These are phyloP conservation scores for Drosophila macrospina DNA, from an alignment of 2,888 invertebrate genomes.

Conservation along the genomic window DNA sequence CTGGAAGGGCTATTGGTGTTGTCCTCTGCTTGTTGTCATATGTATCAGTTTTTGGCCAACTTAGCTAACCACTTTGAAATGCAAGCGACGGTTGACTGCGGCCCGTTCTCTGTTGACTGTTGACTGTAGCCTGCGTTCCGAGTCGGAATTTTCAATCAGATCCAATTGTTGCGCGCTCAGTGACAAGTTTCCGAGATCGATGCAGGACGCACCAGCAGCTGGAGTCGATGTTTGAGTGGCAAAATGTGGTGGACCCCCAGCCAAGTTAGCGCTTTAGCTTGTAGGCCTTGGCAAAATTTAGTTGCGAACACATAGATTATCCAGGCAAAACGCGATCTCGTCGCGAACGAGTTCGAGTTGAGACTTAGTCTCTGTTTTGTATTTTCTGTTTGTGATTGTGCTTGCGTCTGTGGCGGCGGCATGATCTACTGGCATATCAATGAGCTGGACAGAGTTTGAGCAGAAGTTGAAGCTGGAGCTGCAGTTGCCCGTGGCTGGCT, in stretches of 20 bases:
- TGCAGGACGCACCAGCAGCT: conserved; percentile 1
- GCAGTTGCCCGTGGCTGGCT: conserved; percentile 24
- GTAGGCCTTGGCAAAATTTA: conserved; percentile 67
- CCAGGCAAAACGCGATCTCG: conserved; percentile 36
- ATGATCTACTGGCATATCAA: conserved; percentile 81
- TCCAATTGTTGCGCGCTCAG: conserved; percentile 76
- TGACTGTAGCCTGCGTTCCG: conserved; percentile 14
- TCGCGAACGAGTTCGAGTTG: conserved; percentile 3
- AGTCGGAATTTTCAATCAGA: conserved; percentile 80
- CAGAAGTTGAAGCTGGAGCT: background rate
- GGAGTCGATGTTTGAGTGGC: conserved; percentile 70
- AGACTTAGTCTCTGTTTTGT: conserved; percentile 9
- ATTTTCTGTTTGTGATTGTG: background rate
- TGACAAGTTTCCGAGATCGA: conserved; percentile 65
- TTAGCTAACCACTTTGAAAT: conserved; percentile 49
- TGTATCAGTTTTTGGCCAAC: conserved; percentile 74
- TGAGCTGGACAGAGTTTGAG: conserved; percentile 55
- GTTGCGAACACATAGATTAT: conserved; percentile 79
- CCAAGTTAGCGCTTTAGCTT: conserved; percentile 82
- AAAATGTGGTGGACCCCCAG: conserved; percentile 82
- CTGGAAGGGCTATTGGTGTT: conserved; percentile 50
- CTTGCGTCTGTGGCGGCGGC: conserved; percentile 50
- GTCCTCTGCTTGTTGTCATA: conserved; percentile 71
- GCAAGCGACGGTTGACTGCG: conserved; percentile 19
- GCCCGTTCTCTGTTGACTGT: conserved; percentile 7